A percentile compares a stretch with the other conserved stretches of the same genome.
Conservation (phyloP, 1,140 invertebrate species). For the Hermatobates lingyangjiaoensis region DNA sequence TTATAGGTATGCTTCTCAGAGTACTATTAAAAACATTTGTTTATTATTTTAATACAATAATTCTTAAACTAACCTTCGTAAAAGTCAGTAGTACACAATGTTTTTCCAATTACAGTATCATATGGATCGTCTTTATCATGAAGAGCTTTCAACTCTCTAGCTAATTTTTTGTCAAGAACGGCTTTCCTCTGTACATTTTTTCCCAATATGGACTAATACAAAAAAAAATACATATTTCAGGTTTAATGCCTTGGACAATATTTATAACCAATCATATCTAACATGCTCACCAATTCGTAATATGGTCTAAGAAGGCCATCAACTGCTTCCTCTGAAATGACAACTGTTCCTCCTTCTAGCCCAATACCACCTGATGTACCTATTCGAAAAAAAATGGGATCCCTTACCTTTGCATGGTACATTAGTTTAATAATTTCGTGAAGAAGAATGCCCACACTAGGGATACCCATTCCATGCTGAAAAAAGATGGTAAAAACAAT, state of each 20-base stretch:
- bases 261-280: too few species aligned
- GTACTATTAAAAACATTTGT: too few species aligned
- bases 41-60: too few species aligned
- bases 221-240: too few species aligned
- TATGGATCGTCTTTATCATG: constrained; percentile 61
- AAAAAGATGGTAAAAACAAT: too few species aligned
- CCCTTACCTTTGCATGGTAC: constrained; percentile 70
- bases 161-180: constrained; percentile 59
- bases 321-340: constrained; percentile 71
- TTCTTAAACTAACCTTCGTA: constrained; percentile 90
- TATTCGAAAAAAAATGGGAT: constrained; percentile 79
- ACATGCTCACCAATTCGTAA: constrained; percentile 37
- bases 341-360: constrained; percentile 67
- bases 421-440: constrained; percentile 88
- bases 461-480: constrained; percentile 85
- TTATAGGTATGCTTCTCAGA: too few species aligned
- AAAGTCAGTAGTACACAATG: constrained; percentile 91
- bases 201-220: constrained; percentile 64
- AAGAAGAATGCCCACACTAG: constrained; percentile 75
- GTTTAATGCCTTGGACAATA: too few species aligned
- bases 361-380: constrained; percentile 88
- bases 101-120: constrained; percentile 72
- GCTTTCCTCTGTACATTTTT: constrained; percentile 63
- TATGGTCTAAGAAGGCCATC: constrained; percentile 56
- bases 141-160: constrained; percentile 53